A percentile compares a stretch with the other conserved stretches of the same genome.
Evolutionary conservation across 2,113 vertebrate species (phyloP).

Genomic region (Podiceps cristatus): DNA sequence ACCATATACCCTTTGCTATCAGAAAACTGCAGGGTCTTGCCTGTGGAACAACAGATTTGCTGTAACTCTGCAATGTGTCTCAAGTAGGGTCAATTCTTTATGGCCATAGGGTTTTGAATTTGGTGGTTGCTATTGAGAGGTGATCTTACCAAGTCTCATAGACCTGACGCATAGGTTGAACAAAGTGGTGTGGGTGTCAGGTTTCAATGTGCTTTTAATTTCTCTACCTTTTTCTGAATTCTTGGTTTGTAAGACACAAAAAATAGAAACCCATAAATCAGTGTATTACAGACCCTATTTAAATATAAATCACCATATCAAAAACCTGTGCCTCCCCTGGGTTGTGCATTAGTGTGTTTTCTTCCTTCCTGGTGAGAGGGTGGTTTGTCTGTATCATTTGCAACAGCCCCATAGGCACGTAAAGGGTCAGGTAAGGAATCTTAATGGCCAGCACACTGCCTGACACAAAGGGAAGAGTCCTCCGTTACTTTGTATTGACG

Average conservation of each 20-base stretch:
- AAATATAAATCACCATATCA: not conserved
- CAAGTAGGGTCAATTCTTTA: not conserved
- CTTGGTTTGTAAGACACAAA: not conserved
- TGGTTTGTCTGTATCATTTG: not conserved
- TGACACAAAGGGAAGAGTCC: not conserved
- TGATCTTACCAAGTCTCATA: not conserved
- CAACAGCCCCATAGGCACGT: not conserved
- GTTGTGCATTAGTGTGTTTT: not conserved
- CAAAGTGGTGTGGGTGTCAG: not conserved
- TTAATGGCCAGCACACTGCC: not conserved
- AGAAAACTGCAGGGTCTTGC: not conserved
- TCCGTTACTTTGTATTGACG: not conserved
- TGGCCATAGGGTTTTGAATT: not conserved
- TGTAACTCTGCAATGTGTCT: not conserved
- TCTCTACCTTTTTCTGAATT: not conserved
- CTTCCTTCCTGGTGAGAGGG: not conserved
- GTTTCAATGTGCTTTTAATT: not conserved
- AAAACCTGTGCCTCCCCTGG: not conserved
- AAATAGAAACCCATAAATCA: not conserved
- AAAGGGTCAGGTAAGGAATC: not conserved
- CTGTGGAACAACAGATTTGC: not conserved
- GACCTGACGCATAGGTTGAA: not conserved
- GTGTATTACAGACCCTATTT: not conserved
- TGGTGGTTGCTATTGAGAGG: not conserved
- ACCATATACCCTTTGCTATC: not conserved